Percentiles rank a stretch among this genome's conserved stretches.
Evolutionary conservation across 2,797 vertebrate genomes (phyloP).

Genomic region (Neosilurus hyrtlii): DNA sequence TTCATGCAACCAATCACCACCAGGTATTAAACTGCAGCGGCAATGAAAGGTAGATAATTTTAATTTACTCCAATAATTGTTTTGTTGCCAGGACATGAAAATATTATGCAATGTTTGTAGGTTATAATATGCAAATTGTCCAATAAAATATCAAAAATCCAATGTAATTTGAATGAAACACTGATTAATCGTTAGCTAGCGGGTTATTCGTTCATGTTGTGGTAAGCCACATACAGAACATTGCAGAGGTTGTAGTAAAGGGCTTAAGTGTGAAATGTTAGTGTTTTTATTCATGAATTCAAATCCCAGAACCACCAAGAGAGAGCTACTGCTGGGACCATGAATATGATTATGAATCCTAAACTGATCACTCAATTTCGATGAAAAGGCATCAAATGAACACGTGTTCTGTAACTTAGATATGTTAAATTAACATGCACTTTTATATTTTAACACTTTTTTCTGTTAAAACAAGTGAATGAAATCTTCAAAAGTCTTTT

Average conservation of each 20-base stretch:
- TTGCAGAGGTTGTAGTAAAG: neutral
- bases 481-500: neutral
- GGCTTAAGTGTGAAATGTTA: neutral
- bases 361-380: neutral
- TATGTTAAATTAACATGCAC: neutral
- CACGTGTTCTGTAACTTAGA: neutral
- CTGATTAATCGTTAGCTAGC: neutral
- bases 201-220: neutral
- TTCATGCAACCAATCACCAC: neutral
- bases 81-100: neutral
- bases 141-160: constrained; percentile 19
- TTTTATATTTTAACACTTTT: neutral
- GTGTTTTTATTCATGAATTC: neutral
- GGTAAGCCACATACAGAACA: neutral
- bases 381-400: neutral
- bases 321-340: neutral
- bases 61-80: neutral
- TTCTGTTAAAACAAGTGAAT: neutral
- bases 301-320: neutral
- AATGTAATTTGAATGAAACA: neutral
- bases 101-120: neutral
- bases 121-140: neutral
- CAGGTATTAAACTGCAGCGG: neutral
- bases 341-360: neutral
- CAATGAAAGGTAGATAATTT: neutral